phyloP scores from a whole-genome alignment of 2,113 vertebrate genomes.

The Lagopus leucura region DNA sequence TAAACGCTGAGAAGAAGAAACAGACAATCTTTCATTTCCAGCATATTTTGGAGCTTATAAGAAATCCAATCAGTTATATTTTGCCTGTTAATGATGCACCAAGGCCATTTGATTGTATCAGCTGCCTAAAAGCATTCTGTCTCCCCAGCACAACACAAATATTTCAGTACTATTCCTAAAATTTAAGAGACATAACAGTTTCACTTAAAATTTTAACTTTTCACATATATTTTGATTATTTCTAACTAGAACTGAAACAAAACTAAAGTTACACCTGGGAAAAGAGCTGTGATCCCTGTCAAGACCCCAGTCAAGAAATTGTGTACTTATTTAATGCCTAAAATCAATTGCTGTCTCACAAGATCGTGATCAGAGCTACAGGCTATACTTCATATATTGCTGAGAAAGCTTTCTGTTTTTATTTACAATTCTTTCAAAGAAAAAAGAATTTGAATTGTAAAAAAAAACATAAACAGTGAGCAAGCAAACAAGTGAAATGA shows the following conservation, averaged over 20 bases:
- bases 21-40: neutral
- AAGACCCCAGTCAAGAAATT: neutral
- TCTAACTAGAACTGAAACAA: neutral
- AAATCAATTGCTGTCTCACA: neutral
- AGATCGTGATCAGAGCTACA: neutral
- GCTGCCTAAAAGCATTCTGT: neutral
- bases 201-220: neutral
- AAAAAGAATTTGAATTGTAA: neutral
- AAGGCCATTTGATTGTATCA: neutral
- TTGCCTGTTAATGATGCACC: neutral
- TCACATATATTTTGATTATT: neutral
- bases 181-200: neutral
- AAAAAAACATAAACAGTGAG: neutral
- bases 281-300: neutral
- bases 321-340: neutral
- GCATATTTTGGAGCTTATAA: neutral
- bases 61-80: slow-evolving; percentile 4
- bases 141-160: neutral
- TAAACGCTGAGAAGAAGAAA: neutral
- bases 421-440: too few relatives aligned
- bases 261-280: neutral
- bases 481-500: neutral
- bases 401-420: neutral
- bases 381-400: neutral
- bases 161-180: neutral